Percentiles rank a stretch among this genome's conserved stretches.
Conservation (phyloP, 30 jellyfish, hydroid and myxozoan genomes). For the Chrysaora quinquecirrha region DNA sequence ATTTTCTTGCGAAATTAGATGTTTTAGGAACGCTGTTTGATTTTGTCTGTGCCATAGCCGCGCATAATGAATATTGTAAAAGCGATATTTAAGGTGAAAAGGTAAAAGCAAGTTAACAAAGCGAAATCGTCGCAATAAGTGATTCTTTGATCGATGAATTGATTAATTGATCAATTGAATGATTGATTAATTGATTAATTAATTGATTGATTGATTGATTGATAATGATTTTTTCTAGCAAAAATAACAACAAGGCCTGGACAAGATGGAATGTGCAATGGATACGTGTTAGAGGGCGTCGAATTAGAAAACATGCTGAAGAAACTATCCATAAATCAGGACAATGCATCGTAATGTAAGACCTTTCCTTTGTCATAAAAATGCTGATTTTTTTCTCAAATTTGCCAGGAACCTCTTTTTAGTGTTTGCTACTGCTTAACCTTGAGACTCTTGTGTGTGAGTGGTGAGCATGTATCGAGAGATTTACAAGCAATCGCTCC, state of each 20-base stretch:
- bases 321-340: conserved; percentile 5
- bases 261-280: conserved; percentile 88
- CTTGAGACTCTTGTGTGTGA: background rate
- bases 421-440: background rate
- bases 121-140: too few species aligned
- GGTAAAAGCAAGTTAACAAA: too few species aligned
- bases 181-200: too few species aligned
- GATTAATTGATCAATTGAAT: too few species aligned
- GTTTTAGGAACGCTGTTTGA: too few species aligned
- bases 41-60: too few species aligned
- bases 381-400: background rate
- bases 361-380: background rate
- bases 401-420: background rate
- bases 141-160: too few species aligned
- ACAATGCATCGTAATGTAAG: background rate
- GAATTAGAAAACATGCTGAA: conserved; percentile 61
- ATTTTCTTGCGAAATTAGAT: too few species aligned
- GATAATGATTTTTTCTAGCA: conserved; percentile 38
- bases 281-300: conserved; percentile 77
- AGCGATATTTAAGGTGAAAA: too few species aligned
- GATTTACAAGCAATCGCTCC: background rate
- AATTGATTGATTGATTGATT: too few species aligned
- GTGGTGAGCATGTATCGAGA: background rate
- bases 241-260: conserved; percentile 85
- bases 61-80: too few species aligned